Base-by-base conservation (phyloP, 2,797 vertebrate species). In the Sebastes itinus region DNA sequence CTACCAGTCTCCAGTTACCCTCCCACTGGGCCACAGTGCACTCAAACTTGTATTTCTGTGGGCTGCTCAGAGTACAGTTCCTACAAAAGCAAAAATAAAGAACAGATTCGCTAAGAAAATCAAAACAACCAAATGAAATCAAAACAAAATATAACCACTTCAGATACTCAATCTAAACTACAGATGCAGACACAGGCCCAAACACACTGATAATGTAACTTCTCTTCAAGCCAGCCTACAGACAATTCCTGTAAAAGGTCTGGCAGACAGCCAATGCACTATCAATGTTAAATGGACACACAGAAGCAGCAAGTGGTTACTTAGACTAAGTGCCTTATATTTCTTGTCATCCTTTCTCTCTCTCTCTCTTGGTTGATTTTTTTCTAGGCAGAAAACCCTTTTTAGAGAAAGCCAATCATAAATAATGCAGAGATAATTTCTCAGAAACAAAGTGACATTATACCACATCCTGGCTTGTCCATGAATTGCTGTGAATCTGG, bases 1-100 rank as follows among this genome's bases (percentile, higher is more conserved):
- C 95, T 22, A 87, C 77, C 78, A 96, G 88, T 30, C 91, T 95
- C 92, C 92, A 95, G 87, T 87, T 93, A 27, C 77, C 78, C 6
- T 94, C 92, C 94, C 95, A 95, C 4, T 66, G 60, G 2, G 70
- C 59, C 18, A 72, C 35, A 3, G 4, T 75, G 22, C 90, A 95
- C n/a, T n/a, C 7, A 2, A 1, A 46, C 46, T 12, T 20, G 46
- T 8, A 58, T 27, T 23, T 11, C 14, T 6, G 8, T 18, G 0
- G 11, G 1, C 12, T 58, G 18, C 8, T 25, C 5, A 23, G 7
- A 1, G 6, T 0, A 83, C 92, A 95, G 6, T 5, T 7, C 79
- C 95, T 95, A 61, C 20, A 87, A 71, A 56, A 1, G 35, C 42
- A 72, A 69, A 64, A 46, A 77, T 32, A 30, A 68, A 35, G 6